Base-by-base conservation (phyloP, 1,140 invertebrate genomes). In the Penaeus indicus region DNA sequence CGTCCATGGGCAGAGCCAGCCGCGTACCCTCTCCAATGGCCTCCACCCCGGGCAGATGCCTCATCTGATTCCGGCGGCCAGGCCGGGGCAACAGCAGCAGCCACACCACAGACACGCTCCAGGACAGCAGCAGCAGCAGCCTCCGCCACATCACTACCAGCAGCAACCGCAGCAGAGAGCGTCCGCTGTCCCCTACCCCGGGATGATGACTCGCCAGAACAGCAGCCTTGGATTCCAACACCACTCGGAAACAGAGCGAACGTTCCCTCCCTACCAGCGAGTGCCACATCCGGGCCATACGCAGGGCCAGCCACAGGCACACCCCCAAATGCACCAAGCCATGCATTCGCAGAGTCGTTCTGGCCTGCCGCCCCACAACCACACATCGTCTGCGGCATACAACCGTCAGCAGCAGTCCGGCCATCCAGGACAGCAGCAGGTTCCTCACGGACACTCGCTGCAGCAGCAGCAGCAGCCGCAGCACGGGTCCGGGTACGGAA, bases 201-300 rank as follows among this genome's bases (percentile, higher is more conserved):
- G 83, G 32, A 88, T 91, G 82, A 90, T 90, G 91, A 88, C 83
- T 60, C 84, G 90, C 18, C 91, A 90, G 89, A 88, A 90, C 69
- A 90, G 90, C 69, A 90, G 85, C 54, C 79, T 90, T 27, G 90
- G 89, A n/a, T 80, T 85, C 62, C 85, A 88, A 47, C 83, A 83
- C 79, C 79, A 80, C 62, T 22, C 54, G 11, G 85, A 85, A 21
- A 83, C 61, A 22, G 91, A 86, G 64, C 64, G 75, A n/a, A 89
- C 84, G n/a, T 84, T 89, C 54, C 89, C 89, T 54, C 87, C 90
- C 1, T 91, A 91, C 63, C 90, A 91, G 47, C 86, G 87, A 72
- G 89, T 90, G 18, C 89, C 90, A 42, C 89, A 91, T 47, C 85
- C 88, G 11, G 80, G 79, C 82, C 81, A 84, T 18, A 25, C 82